A percentile compares a stretch with the other conserved stretches of the same genome.
phyloP scores from a whole-genome alignment of 1,140 invertebrate species.

The Lepidurus arcticus region DNA sequence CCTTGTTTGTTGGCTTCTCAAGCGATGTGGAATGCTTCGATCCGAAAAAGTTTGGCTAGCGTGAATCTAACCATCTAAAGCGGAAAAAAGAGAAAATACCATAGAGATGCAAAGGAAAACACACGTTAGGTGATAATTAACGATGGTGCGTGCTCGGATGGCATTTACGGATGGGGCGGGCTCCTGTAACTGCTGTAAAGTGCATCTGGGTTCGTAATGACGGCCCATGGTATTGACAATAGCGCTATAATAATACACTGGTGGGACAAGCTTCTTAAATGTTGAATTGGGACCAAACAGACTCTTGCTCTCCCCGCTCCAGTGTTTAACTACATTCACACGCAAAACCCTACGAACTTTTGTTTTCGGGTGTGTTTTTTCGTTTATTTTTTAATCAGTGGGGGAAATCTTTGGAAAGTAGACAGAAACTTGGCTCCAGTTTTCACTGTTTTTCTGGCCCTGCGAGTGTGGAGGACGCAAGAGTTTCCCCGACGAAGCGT shows the following conservation, averaged over 20 bases:
- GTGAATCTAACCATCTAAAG: not conserved
- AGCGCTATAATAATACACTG: too few relatives aligned
- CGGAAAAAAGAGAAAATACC: not conserved
- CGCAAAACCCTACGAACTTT: too few relatives aligned
- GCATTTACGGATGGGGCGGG: not conserved
- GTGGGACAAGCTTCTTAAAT: too few relatives aligned
- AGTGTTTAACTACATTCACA: too few relatives aligned
- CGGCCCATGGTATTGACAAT: too few relatives aligned
- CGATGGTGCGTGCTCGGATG: not conserved
- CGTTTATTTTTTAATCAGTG: not conserved
- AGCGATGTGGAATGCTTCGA: not conserved
- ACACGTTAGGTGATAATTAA: constrained; percentile 5
- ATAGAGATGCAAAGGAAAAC: not conserved
- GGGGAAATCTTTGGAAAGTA: not conserved
- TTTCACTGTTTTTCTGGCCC: not conserved
- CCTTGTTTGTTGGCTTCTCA: too few relatives aligned
- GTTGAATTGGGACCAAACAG: too few relatives aligned
- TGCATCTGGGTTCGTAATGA: not conserved
- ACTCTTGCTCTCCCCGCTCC: too few relatives aligned
- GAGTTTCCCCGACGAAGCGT: not conserved
- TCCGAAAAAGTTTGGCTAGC: not conserved
- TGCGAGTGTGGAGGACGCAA: not conserved
- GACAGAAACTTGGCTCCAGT: not conserved
- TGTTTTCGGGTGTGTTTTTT: too few relatives aligned
- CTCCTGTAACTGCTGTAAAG: not conserved